Conservation (phyloP, 2,113 vertebrate genomes). For the Empidonax alnorum region DNA sequence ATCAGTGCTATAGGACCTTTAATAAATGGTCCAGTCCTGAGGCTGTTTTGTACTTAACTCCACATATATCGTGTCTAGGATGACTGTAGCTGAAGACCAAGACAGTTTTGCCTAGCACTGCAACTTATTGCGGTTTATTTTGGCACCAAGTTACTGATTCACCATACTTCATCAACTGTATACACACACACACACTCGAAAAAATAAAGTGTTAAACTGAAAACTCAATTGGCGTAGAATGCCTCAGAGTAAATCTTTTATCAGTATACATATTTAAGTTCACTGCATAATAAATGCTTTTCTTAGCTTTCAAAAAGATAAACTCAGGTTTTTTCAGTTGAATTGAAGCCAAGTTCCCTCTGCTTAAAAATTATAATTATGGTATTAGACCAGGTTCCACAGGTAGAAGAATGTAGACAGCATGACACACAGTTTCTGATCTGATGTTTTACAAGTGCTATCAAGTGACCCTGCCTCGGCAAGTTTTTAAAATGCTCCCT, state of each 20-base stretch:
- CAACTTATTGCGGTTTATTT: constrained; percentile 6
- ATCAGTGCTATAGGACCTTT: neutral
- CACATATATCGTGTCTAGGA: neutral
- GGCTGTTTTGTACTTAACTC: neutral
- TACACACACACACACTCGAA: neutral
- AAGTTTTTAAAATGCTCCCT: neutral
- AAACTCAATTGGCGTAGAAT: neutral
- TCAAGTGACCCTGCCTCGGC: neutral
- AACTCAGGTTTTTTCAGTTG: neutral
- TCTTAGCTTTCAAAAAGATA: neutral
- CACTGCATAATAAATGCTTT: neutral
- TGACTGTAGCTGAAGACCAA: neutral
- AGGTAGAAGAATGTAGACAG: neutral
- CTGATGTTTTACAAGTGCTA: neutral
- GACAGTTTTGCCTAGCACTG: neutral
- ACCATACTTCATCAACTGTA: neutral
- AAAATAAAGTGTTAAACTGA: constrained; percentile 3
- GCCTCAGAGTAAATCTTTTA: neutral
- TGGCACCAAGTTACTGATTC: neutral
- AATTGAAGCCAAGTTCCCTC: neutral
- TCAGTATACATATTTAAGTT: neutral
- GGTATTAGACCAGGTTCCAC: neutral
- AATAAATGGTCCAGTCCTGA: neutral
- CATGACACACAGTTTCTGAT: neutral
- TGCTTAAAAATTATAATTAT: neutral